Conservation (phyloP, 2,888 invertebrate species). For the Rotaria socialis region DNA sequence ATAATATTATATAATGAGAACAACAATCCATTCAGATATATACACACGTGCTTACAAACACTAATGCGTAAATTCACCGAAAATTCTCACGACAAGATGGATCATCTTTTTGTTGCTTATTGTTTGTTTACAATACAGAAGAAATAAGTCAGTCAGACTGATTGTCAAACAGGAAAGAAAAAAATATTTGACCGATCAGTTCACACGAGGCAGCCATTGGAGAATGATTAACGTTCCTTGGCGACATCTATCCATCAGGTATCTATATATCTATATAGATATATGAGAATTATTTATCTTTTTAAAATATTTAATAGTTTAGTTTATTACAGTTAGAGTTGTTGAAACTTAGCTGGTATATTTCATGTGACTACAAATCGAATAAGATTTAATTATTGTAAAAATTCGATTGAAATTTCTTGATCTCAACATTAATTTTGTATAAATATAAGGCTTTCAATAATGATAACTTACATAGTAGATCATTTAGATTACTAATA, state of each 20-base stretch:
- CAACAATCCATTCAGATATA: not conserved
- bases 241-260: not conserved
- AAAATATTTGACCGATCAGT: slow-evolving; percentile 10
- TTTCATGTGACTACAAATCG: no score
- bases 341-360: no score
- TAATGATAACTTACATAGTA: no score
- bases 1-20: not conserved
- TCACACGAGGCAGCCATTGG: not conserved
- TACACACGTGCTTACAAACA: not conserved
- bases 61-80: not conserved
- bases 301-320: no score
- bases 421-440: no score
- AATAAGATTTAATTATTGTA: no score
- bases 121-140: slow-evolving; percentile 22
- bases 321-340: no score
- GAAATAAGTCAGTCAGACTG: slow-evolving; percentile 19
- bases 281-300: no score
- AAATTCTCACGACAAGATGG: slow-evolving; percentile 13
- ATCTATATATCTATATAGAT: not conserved
- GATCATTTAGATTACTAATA: no score
- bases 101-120: slow-evolving; percentile 20
- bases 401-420: no score
- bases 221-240: not conserved
- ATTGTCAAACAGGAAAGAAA: slow-evolving; percentile 29
- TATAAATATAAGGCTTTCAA: no score